Evolutionary conservation across 1,140 invertebrate genomes (phyloP).

Genomic region (Zaprionus nigranus): DNA sequence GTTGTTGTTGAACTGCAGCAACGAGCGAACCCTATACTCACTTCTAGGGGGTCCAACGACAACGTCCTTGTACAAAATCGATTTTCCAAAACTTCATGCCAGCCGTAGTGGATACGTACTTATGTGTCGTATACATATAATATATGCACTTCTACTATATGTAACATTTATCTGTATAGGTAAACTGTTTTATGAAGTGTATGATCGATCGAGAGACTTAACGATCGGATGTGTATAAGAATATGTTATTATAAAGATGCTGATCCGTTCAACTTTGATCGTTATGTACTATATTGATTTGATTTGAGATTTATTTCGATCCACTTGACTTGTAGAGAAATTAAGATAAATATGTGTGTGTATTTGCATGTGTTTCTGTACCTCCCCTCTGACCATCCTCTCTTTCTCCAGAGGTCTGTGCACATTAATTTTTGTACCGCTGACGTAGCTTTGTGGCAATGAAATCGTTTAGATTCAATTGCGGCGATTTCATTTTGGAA

Average conservation of each 20-base stretch:
- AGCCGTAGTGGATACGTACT: slow-evolving; percentile 63
- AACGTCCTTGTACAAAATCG: slow-evolving; percentile 84
- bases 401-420: not conserved
- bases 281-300: slow-evolving; percentile 32
- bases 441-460: slow-evolving; percentile 74
- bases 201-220: not conserved
- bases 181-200: slow-evolving; percentile 16
- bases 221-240: not conserved
- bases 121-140: slow-evolving; percentile 16
- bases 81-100: slow-evolving; percentile 83
- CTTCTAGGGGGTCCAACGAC: slow-evolving; percentile 27
- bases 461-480: slow-evolving; percentile 82
- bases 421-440: slow-evolving; percentile 39
- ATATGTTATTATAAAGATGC: slow-evolving; percentile 29
- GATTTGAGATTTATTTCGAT: slow-evolving; percentile 48
- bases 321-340: not conserved
- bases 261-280: slow-evolving; percentile 8
- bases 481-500: slow-evolving; percentile 79
- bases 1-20: slow-evolving; percentile 56
- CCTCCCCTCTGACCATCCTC: slow-evolving; percentile 17
- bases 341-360: slow-evolving; percentile 10
- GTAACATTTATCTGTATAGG: not conserved
- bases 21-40: slow-evolving; percentile 20
- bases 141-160: slow-evolving; percentile 11
- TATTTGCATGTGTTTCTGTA: not conserved